Evolutionary conservation across 2,797 vertebrate genomes (phyloP).

Genomic region (Liasis olivaceus): DNA sequence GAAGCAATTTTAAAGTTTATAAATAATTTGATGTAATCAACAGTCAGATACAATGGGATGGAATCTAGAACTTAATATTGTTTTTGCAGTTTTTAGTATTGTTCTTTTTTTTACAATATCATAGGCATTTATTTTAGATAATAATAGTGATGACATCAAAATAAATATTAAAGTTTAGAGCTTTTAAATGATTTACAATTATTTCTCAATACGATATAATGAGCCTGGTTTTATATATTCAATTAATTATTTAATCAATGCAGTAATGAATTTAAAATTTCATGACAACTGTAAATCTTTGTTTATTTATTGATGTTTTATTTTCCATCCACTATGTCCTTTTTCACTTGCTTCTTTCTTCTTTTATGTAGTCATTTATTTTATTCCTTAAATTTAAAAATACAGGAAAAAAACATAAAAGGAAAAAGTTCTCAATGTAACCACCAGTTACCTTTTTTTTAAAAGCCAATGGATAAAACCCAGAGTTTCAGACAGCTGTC

Average conservation of each 20-base stretch:
- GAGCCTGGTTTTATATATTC: neutral
- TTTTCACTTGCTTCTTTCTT: neutral
- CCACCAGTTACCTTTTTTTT: neutral
- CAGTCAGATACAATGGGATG: neutral
- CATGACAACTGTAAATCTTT: neutral
- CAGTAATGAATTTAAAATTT: neutral
- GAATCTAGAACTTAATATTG: neutral
- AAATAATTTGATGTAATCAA: neutral
- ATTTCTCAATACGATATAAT: neutral
- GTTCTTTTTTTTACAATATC: neutral
- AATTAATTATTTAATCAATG: neutral
- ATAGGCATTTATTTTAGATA: neutral
- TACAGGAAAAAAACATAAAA: neutral
- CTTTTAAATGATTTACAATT: neutral
- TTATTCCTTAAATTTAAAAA: neutral
- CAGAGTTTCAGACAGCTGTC: neutral
- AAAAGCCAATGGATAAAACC: neutral
- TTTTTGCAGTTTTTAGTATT: neutral
- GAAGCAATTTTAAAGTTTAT: neutral
- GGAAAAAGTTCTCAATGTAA: neutral
- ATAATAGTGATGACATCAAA: neutral
- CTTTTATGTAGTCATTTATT: neutral
- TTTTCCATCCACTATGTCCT: neutral
- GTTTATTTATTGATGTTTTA: neutral
- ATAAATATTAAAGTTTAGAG: neutral